Evolutionary conservation across 1,140 invertebrate species (phyloP).

Genomic region (Drosophila grimshawi): DNA sequence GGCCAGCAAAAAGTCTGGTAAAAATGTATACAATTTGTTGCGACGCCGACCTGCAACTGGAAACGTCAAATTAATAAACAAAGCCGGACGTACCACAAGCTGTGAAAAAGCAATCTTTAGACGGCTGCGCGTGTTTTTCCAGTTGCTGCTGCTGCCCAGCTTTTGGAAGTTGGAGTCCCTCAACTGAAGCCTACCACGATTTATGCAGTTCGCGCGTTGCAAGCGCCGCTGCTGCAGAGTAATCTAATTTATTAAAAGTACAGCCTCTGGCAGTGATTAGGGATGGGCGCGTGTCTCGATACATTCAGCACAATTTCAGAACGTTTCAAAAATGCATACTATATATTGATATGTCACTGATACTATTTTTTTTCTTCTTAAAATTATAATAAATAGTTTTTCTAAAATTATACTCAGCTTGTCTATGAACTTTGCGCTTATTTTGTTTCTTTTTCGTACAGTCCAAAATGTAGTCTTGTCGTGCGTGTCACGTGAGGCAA

Average conservation of each 20-base stretch:
- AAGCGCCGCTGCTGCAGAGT: constrained; percentile 69
- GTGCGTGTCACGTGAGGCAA: not conserved
- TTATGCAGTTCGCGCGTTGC: constrained; percentile 77
- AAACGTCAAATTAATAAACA: constrained; percentile 81
- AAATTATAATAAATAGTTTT: not conserved
- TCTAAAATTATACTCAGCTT: too few relatives aligned
- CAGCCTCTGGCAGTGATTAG: constrained; percentile 51
- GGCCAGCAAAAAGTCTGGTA: not conserved
- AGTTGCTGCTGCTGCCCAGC: constrained; percentile 41
- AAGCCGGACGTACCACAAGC: constrained; percentile 78
- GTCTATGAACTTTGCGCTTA: too few relatives aligned
- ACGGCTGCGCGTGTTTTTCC: constrained; percentile 59
- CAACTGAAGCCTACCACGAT: constrained; percentile 42
- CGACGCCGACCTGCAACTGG: constrained; percentile 50
- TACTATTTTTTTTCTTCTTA: too few relatives aligned
- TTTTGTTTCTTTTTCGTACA: too few relatives aligned
- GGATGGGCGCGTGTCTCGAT: not conserved
- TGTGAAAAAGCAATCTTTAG: constrained; percentile 79
- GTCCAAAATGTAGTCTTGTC: too few relatives aligned
- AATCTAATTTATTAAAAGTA: constrained; percentile 83
- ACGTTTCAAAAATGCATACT: too few relatives aligned
- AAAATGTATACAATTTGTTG: constrained; percentile 74
- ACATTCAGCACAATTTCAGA: too few relatives aligned
- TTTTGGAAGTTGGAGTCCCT: constrained; percentile 55
- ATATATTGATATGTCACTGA: too few relatives aligned